Evolutionary conservation across 2,888 invertebrate genomes (phyloP).

Genomic region (Apodemia duryi): DNA sequence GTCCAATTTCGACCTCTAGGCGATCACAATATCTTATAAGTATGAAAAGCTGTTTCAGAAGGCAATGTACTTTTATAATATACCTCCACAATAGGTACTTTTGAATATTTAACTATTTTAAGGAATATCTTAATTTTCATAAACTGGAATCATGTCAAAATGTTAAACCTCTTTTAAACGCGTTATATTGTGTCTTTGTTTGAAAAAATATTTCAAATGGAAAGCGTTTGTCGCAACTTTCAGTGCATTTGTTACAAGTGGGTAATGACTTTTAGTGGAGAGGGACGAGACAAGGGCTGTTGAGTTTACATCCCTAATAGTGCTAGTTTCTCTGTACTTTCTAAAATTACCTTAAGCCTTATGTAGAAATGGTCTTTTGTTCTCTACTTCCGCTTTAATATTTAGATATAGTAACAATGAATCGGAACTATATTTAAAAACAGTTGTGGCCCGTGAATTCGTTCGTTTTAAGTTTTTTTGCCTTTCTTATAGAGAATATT

Average conservation of each 20-base stretch:
- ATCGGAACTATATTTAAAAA: too few species aligned
- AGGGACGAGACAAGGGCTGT: background rate
- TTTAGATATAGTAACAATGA: background rate
- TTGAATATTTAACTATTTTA: too few species aligned
- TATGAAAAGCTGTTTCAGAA: too few species aligned
- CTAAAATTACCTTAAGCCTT: background rate
- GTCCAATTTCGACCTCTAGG: too few species aligned
- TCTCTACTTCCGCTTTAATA: background rate
- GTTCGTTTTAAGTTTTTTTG: background rate
- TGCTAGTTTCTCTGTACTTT: constrained; percentile 3
- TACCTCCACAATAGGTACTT: too few species aligned
- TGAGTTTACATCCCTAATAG: constrained; percentile 13
- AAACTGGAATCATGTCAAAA: too few species aligned
- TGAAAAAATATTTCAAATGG: background rate
- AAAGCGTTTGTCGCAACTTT: background rate
- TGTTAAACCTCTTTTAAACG: too few species aligned
- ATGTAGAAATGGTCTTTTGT: background rate
- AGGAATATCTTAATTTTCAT: too few species aligned
- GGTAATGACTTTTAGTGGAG: background rate
- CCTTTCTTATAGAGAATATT: too few species aligned
- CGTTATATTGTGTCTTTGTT: background rate
- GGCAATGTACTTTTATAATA: too few species aligned
- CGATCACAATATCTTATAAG: too few species aligned
- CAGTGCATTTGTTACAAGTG: constrained; percentile 6
- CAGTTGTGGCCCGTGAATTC: too few species aligned